Percentiles rank a stretch among this genome's conserved stretches.
Evolutionary conservation across 2,797 vertebrate genomes (phyloP).

Genomic region (Lepilemur septentrionalis): DNA sequence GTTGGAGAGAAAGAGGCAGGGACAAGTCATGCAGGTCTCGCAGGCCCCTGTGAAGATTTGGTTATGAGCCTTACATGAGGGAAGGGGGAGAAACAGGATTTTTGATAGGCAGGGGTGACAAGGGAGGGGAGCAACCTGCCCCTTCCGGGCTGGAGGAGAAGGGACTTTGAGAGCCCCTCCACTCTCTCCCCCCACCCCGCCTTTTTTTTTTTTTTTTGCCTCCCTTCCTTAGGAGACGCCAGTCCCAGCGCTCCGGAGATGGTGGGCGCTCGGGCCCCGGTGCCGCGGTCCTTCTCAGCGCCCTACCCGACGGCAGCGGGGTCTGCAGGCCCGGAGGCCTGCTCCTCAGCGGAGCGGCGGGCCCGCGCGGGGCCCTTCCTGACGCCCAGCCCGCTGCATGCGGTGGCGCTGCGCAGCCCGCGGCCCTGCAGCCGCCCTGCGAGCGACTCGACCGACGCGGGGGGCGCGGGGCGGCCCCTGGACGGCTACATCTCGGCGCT

Average conservation of each 20-base stretch:
- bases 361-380: constrained; percentile 74
- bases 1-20: background rate
- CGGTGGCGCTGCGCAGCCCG: constrained; percentile 80
- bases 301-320: constrained; percentile 87
- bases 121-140: background rate
- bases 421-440: constrained; percentile 52
- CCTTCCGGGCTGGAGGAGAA: background rate
- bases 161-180: background rate
- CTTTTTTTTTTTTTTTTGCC: background rate
- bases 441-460: background rate
- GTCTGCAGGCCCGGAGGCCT: constrained; percentile 81
- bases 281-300: constrained; percentile 92
- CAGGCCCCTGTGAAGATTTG: background rate
- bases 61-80: background rate
- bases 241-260: constrained; percentile 79
- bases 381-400: constrained; percentile 81
- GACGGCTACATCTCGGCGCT: constrained; percentile 90
- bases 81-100: background rate
- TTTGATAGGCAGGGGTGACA: background rate
- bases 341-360: constrained; percentile 65
- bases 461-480: constrained; percentile 76
- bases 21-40: background rate
- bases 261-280: constrained; percentile 72
- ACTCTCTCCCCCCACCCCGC: background rate
- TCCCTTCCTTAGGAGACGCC: constrained; percentile 70